Conservation (phyloP, 2,113 vertebrate genomes). For the Tachysurus vachellii region DNA sequence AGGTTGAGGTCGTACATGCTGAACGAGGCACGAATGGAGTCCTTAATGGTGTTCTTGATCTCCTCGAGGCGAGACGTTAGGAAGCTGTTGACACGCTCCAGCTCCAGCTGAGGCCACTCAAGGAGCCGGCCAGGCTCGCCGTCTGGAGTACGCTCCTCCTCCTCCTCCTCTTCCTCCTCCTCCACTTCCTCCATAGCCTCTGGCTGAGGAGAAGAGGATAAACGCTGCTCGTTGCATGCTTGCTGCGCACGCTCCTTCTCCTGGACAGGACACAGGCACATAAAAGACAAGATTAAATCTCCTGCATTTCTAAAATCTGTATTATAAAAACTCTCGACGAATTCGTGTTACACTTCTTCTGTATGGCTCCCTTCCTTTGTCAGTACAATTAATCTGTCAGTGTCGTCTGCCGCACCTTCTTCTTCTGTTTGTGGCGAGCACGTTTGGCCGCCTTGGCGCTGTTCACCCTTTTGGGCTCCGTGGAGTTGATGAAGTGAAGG, state of each 20-base stretch:
- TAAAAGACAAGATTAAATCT: neutral
- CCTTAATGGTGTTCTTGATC: constrained; percentile 97
- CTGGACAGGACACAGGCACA: constrained; percentile 52
- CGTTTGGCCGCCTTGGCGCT: constrained; percentile 97
- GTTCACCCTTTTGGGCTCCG: constrained; percentile 92
- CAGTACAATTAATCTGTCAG: neutral
- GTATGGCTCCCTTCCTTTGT: neutral
- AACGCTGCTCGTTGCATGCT: constrained; percentile 65
- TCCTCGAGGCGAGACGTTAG: constrained; percentile 95
- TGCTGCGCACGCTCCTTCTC: constrained; percentile 91
- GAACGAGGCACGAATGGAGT: constrained; percentile 94
- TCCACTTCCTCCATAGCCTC: constrained; percentile 66
- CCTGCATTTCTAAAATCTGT: neutral
- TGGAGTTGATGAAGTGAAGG: constrained; percentile 96
- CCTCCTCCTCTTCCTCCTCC: constrained; percentile 66
- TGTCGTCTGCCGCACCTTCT: constrained; percentile 75
- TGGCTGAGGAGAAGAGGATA: constrained; percentile 52
- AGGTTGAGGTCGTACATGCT: constrained; percentile 92
- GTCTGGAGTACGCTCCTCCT: constrained; percentile 68
- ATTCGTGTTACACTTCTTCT: neutral
- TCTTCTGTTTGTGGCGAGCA: constrained; percentile 98
- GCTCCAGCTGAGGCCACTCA: constrained; percentile 91
- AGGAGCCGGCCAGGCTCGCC: constrained; percentile 79
- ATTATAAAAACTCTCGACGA: neutral
- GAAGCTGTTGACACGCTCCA: constrained; percentile 95